Evolutionary conservation across 2,797 vertebrate genomes (phyloP).

Genomic region (Siniperca undulata): DNA sequence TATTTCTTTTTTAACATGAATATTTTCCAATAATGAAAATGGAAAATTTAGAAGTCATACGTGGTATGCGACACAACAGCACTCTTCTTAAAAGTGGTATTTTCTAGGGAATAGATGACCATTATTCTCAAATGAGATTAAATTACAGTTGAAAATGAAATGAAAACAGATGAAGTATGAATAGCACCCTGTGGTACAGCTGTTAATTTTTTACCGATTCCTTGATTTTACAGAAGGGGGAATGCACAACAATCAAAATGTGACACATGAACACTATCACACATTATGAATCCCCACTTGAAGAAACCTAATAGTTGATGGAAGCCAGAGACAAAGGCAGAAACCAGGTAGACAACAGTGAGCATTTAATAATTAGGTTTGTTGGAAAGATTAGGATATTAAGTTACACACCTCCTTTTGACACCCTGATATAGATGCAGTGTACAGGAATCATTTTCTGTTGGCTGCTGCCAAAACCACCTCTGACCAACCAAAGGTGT

Average conservation of each 20-base stretch:
- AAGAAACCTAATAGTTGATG: slow-evolving; percentile 58
- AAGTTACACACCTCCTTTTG: slow-evolving; percentile 7
- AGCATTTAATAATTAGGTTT: slow-evolving; percentile 16
- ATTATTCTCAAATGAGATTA: slow-evolving; percentile 26
- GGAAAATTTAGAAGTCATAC: neutral
- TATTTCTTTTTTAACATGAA: slow-evolving; percentile 22
- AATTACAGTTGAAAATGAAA: slow-evolving; percentile 7
- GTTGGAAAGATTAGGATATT: slow-evolving; percentile 20
- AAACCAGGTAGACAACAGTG: slow-evolving; percentile 16
- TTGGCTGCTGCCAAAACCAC: neutral
- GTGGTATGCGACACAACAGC: neutral
- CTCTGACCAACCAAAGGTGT: neutral
- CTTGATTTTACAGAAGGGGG: slow-evolving; percentile 43
- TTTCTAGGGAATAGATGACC: neutral
- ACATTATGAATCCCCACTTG: slow-evolving; percentile 26
- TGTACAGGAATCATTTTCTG: neutral
- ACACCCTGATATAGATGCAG: neutral
- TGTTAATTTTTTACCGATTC: slow-evolving; percentile 44
- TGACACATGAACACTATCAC: slow-evolving; percentile 61
- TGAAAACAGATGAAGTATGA: slow-evolving; percentile 27
- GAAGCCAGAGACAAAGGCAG: slow-evolving; percentile 35
- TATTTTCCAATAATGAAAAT: slow-evolving; percentile 27
- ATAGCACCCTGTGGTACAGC: slow-evolving; percentile 18
- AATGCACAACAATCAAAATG: slow-evolving; percentile 47
- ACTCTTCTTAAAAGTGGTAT: neutral